Evolutionary conservation across 2,797 vertebrate species (phyloP).

Genomic region (Sebastes kiyomatsui): DNA sequence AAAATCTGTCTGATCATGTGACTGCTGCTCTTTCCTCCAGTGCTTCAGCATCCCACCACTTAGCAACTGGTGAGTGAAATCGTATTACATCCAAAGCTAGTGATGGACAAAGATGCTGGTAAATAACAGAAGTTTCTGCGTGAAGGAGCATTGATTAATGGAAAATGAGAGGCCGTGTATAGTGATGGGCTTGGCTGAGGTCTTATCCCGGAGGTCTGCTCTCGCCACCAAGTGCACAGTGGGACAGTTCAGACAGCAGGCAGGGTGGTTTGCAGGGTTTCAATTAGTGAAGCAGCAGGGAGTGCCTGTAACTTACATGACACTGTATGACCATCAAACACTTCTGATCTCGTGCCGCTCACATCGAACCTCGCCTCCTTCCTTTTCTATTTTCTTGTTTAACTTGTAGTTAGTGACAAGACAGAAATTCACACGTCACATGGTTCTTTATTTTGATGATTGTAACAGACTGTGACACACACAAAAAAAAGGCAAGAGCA

Average conservation of each 20-base stretch:
- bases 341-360: slow-evolving; percentile 11
- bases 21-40: not conserved
- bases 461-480: not conserved
- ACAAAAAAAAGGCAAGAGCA: not conserved
- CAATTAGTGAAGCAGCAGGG: slow-evolving; percentile 52
- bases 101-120: not conserved
- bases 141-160: slow-evolving; percentile 1
- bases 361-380: slow-evolving; percentile 14
- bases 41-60: not conserved
- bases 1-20: not conserved
- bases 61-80: not conserved
- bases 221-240: slow-evolving; percentile 23
- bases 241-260: slow-evolving; percentile 27
- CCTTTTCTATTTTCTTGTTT: not conserved
- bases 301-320: slow-evolving; percentile 39
- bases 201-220: slow-evolving; percentile 24
- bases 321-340: slow-evolving; percentile 47
- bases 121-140: not conserved
- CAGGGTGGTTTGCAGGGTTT: slow-evolving; percentile 48
- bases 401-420: slow-evolving; percentile 5
- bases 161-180: slow-evolving; percentile 21
- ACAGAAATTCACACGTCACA: not conserved
- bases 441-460: not conserved
- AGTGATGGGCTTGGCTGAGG: slow-evolving; percentile 10
- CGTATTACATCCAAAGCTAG: not conserved